Percentiles rank a stretch among this genome's conserved stretches.
Evolutionary conservation across 2,797 vertebrate genomes (phyloP).

Genomic region (Fistularia tabacaria): DNA sequence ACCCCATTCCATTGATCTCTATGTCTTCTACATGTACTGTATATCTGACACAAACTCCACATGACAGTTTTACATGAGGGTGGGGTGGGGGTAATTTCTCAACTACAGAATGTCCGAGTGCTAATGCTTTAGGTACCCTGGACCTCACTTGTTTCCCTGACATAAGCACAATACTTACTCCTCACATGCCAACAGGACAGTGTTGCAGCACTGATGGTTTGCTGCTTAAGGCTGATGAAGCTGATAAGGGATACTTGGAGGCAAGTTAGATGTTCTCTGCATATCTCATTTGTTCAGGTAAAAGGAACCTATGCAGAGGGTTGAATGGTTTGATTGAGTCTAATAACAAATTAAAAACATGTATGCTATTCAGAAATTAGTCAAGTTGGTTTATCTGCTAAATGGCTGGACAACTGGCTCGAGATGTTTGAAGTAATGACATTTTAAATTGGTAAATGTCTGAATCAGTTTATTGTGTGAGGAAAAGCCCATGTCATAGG

Average conservation of each 20-base stretch:
- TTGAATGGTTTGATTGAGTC: slow-evolving; percentile 19
- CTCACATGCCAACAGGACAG: slow-evolving; percentile 13
- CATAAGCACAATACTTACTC: slow-evolving; percentile 28
- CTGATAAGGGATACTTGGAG: slow-evolving; percentile 16
- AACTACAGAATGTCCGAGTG: slow-evolving; percentile 51
- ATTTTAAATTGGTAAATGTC: slow-evolving; percentile 31
- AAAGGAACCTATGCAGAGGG: slow-evolving; percentile 26
- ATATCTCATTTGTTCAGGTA: slow-evolving; percentile 31
- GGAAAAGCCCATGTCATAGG: slow-evolving; percentile 8
- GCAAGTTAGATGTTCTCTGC: slow-evolving; percentile 20
- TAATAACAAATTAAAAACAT: slow-evolving; percentile 28
- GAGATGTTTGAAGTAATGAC: slow-evolving; percentile 18
- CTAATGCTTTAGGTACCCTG: slow-evolving; percentile 16
- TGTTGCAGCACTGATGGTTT: slow-evolving; percentile 23
- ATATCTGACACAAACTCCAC: slow-evolving; percentile 1
- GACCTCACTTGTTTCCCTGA: slow-evolving; percentile 13
- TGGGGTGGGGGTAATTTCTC: slow-evolving; percentile 46
- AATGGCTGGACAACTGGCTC: slow-evolving; percentile 8
- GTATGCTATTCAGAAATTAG: slow-evolving; percentile 17
- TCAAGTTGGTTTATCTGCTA: background rate
- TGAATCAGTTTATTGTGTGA: slow-evolving; percentile 44
- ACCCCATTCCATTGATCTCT: slow-evolving; percentile 5
- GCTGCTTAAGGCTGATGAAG: slow-evolving; percentile 20
- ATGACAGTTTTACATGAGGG: slow-evolving; percentile 37
- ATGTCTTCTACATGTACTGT: no score